A percentile compares a stretch with the other conserved stretches of the same genome.
Evolutionary conservation across 2,888 invertebrate genomes (phyloP).

Genomic region (Homarus gammarus): DNA sequence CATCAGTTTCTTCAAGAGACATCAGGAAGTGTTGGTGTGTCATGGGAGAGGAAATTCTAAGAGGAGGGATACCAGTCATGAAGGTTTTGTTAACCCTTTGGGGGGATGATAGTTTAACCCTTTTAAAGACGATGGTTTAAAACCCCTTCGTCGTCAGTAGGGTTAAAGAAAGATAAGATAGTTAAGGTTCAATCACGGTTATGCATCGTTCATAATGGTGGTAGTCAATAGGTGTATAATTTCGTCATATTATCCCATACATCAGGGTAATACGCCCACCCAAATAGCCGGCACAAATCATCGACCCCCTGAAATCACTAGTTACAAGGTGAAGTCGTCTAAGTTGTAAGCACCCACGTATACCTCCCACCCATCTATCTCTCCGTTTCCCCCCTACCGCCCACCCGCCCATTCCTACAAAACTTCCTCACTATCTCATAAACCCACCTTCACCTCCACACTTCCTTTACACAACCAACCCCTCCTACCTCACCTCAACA

Average conservation of each 20-base stretch:
- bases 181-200: constrained; percentile 12
- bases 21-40: too few relatives aligned
- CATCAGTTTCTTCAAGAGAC: too few relatives aligned
- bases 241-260: constrained; percentile 39
- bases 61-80: too few relatives aligned
- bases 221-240: constrained; percentile 56
- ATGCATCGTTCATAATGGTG: constrained; percentile 24
- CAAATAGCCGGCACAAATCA: constrained; percentile 56
- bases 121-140: too few relatives aligned
- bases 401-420: too few relatives aligned
- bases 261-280: constrained; percentile 45
- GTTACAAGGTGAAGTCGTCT: constrained; percentile 52
- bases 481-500: neutral
- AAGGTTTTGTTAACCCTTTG: too few relatives aligned
- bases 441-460: neutral
- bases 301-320: constrained; percentile 22
- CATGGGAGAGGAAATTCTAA: too few relatives aligned
- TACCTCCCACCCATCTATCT: constrained; percentile 32
- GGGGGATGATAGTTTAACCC: too few relatives aligned
- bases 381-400: too few relatives aligned
- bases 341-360: constrained; percentile 45
- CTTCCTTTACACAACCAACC: neutral
- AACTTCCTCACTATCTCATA: neutral
- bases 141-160: neutral
- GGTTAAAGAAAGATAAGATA: neutral